A percentile compares a stretch with the other conserved stretches of the same genome.
phyloP scores from a whole-genome alignment of 2,888 invertebrate species.

The Drosophila incognita region DNA sequence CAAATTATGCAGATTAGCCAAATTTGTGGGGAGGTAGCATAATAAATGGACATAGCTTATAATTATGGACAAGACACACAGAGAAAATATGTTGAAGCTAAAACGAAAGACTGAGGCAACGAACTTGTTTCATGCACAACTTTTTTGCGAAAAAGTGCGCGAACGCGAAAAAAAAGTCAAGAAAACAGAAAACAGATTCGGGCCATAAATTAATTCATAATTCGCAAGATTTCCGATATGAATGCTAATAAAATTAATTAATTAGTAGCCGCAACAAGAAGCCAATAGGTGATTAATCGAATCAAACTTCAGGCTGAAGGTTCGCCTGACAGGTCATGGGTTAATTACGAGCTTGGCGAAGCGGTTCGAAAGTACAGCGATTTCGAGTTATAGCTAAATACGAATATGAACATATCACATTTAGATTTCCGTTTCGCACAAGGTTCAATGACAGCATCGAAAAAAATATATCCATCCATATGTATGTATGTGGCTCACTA shows the following conservation, averaged over 20 bases:
- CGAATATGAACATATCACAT: background rate
- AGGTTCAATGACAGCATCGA: constrained; percentile 64
- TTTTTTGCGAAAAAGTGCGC: constrained; percentile 10
- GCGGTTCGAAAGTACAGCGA: constrained; percentile 14
- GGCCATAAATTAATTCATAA: constrained; percentile 74
- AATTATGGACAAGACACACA: constrained; percentile 20
- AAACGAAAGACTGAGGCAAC: constrained; percentile 66
- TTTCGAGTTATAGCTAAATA: background rate
- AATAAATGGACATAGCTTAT: constrained; percentile 49
- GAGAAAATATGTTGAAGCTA: background rate
- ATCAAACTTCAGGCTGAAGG: constrained; percentile 26
- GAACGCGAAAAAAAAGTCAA: background rate
- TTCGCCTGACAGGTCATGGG: constrained; percentile 32
- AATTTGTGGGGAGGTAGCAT: constrained; percentile 23
- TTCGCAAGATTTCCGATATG: constrained; percentile 54
- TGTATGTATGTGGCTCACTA: constrained; percentile 19
- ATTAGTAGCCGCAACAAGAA: constrained; percentile 50
- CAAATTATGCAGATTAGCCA: constrained; percentile 67
- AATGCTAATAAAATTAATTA: constrained; percentile 79
- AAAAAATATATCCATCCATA: background rate
- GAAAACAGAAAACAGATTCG: background rate
- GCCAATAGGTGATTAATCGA: constrained; percentile 54
- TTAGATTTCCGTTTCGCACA: constrained; percentile 46
- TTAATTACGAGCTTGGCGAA: constrained; percentile 21
- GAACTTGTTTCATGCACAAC: constrained; percentile 50